These are phyloP conservation scores for Phenganax marumi DNA, from an alignment of 92 coral and sea anemone genomes.

Conservation along the genomic window DNA sequence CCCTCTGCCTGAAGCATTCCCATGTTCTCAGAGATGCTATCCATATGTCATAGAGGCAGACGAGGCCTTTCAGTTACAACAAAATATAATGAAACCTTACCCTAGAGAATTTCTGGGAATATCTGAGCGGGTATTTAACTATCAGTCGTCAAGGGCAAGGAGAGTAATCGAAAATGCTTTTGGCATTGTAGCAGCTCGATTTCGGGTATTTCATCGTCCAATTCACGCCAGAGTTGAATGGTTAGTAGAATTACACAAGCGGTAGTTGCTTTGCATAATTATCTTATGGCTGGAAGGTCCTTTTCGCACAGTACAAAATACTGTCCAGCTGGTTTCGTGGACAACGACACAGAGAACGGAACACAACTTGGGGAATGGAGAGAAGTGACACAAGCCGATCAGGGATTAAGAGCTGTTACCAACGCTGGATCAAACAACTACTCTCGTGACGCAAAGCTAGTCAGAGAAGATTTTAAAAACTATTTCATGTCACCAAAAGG, in stretches of 20 bases:
- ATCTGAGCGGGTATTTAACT: not conserved
- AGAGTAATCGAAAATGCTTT: too few relatives aligned
- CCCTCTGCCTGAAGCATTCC: not conserved
- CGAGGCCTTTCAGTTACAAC: not conserved
- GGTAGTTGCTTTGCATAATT: slow-evolving; percentile 46
- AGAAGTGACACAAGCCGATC: slow-evolving; percentile 1
- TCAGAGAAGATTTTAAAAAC: not conserved
- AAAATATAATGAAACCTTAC: not conserved
- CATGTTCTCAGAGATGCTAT: not conserved
- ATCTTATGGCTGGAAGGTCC: slow-evolving; percentile 14
- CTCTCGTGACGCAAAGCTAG: slow-evolving; percentile 25
- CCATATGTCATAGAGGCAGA: not conserved
- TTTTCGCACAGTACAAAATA: not conserved
- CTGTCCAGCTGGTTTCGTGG: not conserved
- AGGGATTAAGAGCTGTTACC: slow-evolving; percentile 8
- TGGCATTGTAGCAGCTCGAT: not conserved
- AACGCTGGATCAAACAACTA: slow-evolving; percentile 23
- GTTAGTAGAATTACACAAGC: slow-evolving; percentile 18
- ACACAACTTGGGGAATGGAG: slow-evolving; percentile 4
- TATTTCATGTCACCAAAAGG: slow-evolving; percentile 31
- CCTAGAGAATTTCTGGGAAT: not conserved
- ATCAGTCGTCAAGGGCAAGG: not conserved
- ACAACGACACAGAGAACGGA: not conserved
- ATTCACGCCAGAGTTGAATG: not conserved
- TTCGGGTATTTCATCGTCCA: not conserved